Percentiles rank a stretch among this genome's conserved stretches.
Conservation (phyloP, 2,888 invertebrate genomes). For the Hypselothyrea guttata region DNA sequence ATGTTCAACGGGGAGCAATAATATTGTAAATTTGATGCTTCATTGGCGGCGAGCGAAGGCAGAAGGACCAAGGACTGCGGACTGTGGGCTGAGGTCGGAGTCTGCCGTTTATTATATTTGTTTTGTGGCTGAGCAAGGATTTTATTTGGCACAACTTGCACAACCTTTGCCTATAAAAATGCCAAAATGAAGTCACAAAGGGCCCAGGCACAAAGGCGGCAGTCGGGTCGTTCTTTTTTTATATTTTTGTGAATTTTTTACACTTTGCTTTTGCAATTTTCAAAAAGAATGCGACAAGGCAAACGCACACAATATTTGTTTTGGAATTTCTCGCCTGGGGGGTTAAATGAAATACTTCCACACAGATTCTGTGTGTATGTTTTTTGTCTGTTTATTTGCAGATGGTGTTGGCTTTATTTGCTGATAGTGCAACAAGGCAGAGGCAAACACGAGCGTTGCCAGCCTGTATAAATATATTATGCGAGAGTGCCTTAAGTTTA, state of each 20-base stretch:
- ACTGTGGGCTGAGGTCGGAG: constrained; percentile 9
- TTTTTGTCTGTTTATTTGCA: constrained; percentile 26
- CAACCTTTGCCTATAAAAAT: constrained; percentile 51
- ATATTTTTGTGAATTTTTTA: constrained; percentile 3
- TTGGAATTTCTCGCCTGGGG: constrained; percentile 32
- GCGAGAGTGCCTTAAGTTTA: constrained; percentile 19
- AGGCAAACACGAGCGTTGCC: constrained; percentile 27
- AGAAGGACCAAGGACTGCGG: neutral
- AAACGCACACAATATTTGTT: constrained; percentile 45
- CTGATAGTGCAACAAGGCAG: constrained; percentile 48
- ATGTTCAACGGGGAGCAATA: constrained; percentile 73
- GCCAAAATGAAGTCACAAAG: constrained; percentile 50
- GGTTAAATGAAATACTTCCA: constrained; percentile 38
- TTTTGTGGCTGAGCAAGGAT: constrained; percentile 35
- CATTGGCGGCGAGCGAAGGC: constrained; percentile 32
- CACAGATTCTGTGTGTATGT: constrained; percentile 10
- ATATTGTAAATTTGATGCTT: constrained; percentile 68
- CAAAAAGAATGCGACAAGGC: constrained; percentile 29
- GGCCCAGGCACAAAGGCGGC: constrained; percentile 41
- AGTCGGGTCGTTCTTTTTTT: constrained; percentile 10
- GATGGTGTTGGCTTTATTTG: constrained; percentile 51
- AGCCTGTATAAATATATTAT: constrained; percentile 16
- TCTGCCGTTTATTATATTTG: constrained; percentile 49
- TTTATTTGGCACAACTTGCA: constrained; percentile 1
- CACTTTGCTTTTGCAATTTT: constrained; percentile 18